phyloP scores from a whole-genome alignment of 1,140 invertebrate species.

The Pararge aegeria region DNA sequence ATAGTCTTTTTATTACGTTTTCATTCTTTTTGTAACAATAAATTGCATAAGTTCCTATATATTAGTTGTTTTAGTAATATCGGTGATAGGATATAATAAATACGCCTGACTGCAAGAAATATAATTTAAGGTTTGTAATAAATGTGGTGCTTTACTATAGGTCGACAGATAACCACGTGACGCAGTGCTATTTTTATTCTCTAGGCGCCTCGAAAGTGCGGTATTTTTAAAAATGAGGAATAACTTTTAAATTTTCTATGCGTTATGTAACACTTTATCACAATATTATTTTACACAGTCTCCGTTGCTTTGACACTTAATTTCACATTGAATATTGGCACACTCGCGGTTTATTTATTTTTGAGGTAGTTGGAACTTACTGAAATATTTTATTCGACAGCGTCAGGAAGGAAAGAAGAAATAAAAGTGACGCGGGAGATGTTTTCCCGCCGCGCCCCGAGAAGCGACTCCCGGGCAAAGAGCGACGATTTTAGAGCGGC shows the following conservation, averaged over 20 bases:
- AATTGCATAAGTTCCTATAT: not conserved
- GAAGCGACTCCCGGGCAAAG: constrained; percentile 81
- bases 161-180: constrained; percentile 74
- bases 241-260: constrained; percentile 57
- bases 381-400: constrained; percentile 74
- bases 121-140: constrained; percentile 51
- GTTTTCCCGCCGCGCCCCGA: constrained; percentile 78
- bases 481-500: constrained; percentile 87
- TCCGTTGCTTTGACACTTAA: constrained; percentile 51
- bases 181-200: constrained; percentile 68
- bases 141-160: constrained; percentile 80
- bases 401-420: constrained; percentile 77
- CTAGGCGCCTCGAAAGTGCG: constrained; percentile 78
- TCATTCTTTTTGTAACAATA: constrained; percentile 7
- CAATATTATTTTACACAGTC: constrained; percentile 59
- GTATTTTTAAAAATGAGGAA: constrained; percentile 78
- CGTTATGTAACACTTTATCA: constrained; percentile 78
- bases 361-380: constrained; percentile 70
- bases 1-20: constrained; percentile 44
- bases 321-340: constrained; percentile 51
- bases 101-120: constrained; percentile 16
- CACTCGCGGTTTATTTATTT: constrained; percentile 52
- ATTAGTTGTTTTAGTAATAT: not conserved
- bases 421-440: constrained; percentile 77
- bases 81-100: not conserved